phyloP scores from a whole-genome alignment of 2,797 vertebrate species.

The Morelia viridis region DNA sequence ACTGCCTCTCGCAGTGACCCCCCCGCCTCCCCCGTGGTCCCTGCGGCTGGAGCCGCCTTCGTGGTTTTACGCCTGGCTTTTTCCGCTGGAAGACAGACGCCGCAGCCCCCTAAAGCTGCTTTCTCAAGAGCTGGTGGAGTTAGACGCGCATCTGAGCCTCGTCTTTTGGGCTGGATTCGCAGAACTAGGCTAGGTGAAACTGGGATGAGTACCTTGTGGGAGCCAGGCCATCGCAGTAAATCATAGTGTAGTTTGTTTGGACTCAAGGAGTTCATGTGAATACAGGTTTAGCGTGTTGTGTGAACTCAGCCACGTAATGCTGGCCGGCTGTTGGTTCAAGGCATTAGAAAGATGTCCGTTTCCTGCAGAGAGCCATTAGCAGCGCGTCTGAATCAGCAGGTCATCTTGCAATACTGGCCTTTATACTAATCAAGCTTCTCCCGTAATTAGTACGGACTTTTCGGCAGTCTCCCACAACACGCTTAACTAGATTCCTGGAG shows the following conservation, averaged over 20 bases:
- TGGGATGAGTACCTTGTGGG: background rate
- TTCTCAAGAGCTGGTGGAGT: background rate
- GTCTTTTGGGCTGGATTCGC: background rate
- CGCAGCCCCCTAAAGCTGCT: no score
- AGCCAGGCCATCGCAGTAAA: background rate
- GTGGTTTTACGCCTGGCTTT: no score
- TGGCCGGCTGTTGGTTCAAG: background rate
- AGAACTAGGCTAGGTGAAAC: background rate
- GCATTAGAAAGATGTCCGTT: no score
- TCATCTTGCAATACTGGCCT: background rate
- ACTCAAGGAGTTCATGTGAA: background rate
- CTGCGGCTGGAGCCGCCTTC: no score
- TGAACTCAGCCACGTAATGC: background rate
- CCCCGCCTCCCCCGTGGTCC: no score
- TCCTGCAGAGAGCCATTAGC: no score
- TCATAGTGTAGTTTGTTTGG: background rate
- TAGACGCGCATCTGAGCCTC: no score
- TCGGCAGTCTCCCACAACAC: background rate
- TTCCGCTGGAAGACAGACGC: no score
- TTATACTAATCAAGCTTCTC: background rate
- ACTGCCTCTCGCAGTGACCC: no score
- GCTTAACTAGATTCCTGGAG: accelerated
- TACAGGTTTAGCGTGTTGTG: background rate
- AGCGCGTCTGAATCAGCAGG: no score
- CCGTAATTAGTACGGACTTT: background rate